phyloP scores from a whole-genome alignment of 2,113 vertebrate genomes.

The Cisticola juncidis region DNA sequence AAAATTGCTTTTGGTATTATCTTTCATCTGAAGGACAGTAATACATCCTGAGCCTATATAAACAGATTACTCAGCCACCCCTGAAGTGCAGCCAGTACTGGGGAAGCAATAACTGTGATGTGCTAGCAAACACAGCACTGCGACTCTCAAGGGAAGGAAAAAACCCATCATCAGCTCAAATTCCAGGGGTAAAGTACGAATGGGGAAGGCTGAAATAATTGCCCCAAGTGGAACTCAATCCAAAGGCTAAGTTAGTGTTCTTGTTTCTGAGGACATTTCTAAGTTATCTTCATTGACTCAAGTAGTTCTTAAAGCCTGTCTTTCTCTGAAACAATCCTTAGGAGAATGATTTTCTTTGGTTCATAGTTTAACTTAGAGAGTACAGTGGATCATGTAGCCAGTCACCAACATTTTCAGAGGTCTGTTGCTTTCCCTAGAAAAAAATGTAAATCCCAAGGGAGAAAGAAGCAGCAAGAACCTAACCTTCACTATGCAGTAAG shows the following conservation, averaged over 20 bases:
- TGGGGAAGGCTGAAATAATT: neutral
- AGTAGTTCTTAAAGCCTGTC: neutral
- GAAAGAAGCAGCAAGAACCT: neutral
- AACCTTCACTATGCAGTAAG: neutral
- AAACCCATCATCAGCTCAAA: neutral
- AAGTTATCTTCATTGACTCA: neutral
- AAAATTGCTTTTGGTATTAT: slow-evolving; percentile 43
- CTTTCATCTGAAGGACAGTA: slow-evolving; percentile 16
- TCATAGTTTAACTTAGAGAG: neutral
- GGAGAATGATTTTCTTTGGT: neutral
- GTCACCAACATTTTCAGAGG: neutral
- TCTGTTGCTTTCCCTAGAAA: neutral
- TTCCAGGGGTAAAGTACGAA: neutral
- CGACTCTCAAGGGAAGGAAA: neutral
- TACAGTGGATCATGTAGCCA: neutral
- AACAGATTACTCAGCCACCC: slow-evolving; percentile 27
- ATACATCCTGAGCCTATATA: neutral
- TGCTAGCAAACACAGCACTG: neutral
- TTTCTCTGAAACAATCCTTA: neutral
- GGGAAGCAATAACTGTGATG: neutral
- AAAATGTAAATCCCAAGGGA: neutral
- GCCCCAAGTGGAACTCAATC: neutral
- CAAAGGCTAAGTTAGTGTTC: neutral
- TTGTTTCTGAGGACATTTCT: neutral
- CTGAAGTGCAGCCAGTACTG: slow-evolving; percentile 3